These are phyloP conservation scores for Plebejus argus DNA, from an alignment of 2,888 invertebrate species.

Conservation along the genomic window DNA sequence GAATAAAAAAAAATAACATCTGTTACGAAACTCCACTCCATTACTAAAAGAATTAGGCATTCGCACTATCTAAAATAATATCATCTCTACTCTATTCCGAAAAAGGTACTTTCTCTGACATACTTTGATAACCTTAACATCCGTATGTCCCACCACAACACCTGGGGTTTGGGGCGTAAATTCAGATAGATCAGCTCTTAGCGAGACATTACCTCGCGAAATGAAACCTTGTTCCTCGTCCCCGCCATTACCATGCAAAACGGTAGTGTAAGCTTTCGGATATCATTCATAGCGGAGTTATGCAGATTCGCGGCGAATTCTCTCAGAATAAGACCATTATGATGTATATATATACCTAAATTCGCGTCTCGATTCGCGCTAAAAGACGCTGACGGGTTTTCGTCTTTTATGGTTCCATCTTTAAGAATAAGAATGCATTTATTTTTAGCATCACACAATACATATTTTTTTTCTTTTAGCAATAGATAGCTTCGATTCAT, in stretches of 20 bases:
- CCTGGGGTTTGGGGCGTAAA: constrained; percentile 43
- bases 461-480: too few relatives aligned
- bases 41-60: too few relatives aligned
- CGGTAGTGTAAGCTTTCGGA: constrained; percentile 44
- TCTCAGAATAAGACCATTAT: constrained; percentile 43
- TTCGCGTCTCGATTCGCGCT: constrained; percentile 4
- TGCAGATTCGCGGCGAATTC: constrained; percentile 48
- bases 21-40: too few relatives aligned
- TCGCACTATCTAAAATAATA: too few relatives aligned
- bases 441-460: too few relatives aligned
- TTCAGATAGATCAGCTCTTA: constrained; percentile 44
- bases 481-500: too few relatives aligned
- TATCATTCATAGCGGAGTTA: constrained; percentile 46
- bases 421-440: too few relatives aligned
- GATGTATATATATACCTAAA: constrained; percentile 20
- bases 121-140: background rate
- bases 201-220: constrained; percentile 40
- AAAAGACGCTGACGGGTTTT: background rate
- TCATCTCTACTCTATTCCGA: background rate
- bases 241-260: constrained; percentile 50
- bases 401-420: background rate
- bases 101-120: background rate
- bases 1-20: too few relatives aligned
- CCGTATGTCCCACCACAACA: constrained; percentile 40
- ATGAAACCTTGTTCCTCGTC: constrained; percentile 42